Conservation (phyloP, 2,888 invertebrate genomes). For the Eristalis intricaria region DNA sequence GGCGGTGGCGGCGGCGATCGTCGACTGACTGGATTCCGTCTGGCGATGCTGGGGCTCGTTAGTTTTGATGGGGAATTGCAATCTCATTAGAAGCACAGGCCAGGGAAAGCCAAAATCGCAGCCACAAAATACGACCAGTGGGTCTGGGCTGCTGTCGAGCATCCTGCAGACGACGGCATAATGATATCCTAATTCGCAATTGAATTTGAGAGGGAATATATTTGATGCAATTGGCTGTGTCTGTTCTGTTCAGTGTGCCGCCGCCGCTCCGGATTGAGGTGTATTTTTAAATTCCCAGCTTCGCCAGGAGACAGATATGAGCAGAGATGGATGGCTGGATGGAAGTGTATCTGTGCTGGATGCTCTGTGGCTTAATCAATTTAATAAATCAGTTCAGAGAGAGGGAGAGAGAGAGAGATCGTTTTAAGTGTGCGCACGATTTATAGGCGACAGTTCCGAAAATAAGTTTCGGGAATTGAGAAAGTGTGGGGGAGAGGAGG, state of each 20-base stretch:
- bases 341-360: background rate
- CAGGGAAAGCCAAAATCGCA: constrained; percentile 43
- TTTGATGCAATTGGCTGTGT: constrained; percentile 48
- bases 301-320: background rate
- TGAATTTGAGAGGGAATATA: constrained; percentile 47
- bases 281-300: constrained; percentile 32
- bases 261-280: background rate
- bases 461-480: constrained; percentile 16
- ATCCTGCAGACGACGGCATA: constrained; percentile 54
- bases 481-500: background rate
- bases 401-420: background rate
- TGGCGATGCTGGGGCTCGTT: constrained; percentile 54
- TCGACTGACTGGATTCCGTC: background rate
- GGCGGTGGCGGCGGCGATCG: background rate
- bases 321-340: background rate
- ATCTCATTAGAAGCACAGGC: constrained; percentile 63
- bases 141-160: background rate
- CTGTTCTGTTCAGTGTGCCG: background rate
- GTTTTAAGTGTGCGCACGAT: constrained; percentile 40
- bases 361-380: constrained; percentile 21
- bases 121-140: background rate
- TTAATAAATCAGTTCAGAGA: constrained; percentile 41
- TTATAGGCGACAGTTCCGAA: constrained; percentile 42
- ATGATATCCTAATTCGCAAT: constrained; percentile 64
- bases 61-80: constrained; percentile 68